phyloP scores from a whole-genome alignment of 2,888 invertebrate species.

The Parthenolecanium corni region DNA sequence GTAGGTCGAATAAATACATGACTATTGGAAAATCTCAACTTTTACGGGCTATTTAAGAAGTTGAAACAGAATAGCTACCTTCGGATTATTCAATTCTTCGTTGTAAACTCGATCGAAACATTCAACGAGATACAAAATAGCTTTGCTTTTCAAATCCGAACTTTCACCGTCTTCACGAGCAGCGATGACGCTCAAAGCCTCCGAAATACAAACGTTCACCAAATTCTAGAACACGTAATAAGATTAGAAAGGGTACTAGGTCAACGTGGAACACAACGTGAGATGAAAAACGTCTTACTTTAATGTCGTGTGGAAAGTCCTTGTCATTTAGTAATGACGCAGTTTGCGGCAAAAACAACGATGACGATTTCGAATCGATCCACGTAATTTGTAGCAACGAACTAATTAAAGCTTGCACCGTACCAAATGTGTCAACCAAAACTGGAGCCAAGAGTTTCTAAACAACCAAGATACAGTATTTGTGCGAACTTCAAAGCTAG shows the following conservation, averaged over 20 bases:
- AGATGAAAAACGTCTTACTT: not conserved
- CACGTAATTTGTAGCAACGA: constrained; percentile 6
- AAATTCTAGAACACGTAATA: constrained; percentile 41
- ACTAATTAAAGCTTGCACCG: constrained; percentile 4
- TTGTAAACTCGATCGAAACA: constrained; percentile 58
- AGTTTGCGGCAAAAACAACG: constrained; percentile 6
- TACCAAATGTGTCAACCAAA: constrained; percentile 3
- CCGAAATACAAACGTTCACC: constrained; percentile 54
- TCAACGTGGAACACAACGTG: too few species aligned
- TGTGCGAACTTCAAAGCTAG: too few species aligned
- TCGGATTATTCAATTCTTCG: constrained; percentile 64
- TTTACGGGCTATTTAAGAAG: too few species aligned
- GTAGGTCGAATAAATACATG: too few species aligned
- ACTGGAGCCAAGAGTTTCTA: constrained; percentile 6
- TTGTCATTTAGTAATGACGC: constrained; percentile 3
- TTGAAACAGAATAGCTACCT: constrained; percentile 39
- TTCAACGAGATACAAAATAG: constrained; percentile 16
- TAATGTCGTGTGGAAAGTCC: constrained; percentile 12
- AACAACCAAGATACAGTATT: not conserved
- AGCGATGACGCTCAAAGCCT: constrained; percentile 48
- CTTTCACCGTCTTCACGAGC: constrained; percentile 38
- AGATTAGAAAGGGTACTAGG: not conserved
- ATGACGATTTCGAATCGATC: constrained; percentile 11
- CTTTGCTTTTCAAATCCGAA: constrained; percentile 6
- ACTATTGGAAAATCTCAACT: too few species aligned